Percentiles rank a stretch among this genome's conserved stretches.
phyloP scores from a whole-genome alignment of 1,140 invertebrate species.

The Aleiodes sp. region DNA sequence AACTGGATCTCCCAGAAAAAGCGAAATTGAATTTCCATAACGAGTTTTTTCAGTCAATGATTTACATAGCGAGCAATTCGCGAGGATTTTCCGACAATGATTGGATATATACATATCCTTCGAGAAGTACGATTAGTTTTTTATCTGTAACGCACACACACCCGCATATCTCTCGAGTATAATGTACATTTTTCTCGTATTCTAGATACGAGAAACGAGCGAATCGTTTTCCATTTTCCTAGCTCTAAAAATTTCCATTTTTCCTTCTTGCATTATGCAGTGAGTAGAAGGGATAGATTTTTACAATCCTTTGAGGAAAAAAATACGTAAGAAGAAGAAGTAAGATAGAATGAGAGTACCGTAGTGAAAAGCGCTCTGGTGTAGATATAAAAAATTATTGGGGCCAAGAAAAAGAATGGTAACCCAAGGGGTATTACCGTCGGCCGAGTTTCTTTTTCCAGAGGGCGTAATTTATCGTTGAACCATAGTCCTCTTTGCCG shows the following conservation, averaged over 20 bases:
- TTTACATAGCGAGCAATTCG: too few relatives aligned
- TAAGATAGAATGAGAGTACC: not conserved
- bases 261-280: slow-evolving; percentile 22
- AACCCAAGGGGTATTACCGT: not conserved
- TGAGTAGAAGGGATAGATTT: slow-evolving; percentile 9
- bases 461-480: slow-evolving; percentile 17
- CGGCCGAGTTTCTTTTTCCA: slow-evolving; percentile 11
- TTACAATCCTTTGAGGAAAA: slow-evolving; percentile 5
- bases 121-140: too few relatives aligned
- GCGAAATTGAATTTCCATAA: too few relatives aligned
- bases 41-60: too few relatives aligned
- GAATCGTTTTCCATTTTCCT: slow-evolving; percentile 22
- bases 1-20: too few relatives aligned
- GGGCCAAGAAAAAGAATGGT: not conserved
- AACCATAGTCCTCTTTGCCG: not conserved
- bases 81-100: too few relatives aligned
- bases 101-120: too few relatives aligned
- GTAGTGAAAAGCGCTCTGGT: not conserved
- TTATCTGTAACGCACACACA: not conserved
- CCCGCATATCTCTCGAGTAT: too few relatives aligned
- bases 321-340: not conserved
- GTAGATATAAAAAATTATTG: slow-evolving; percentile 14
- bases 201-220: not conserved
- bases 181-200: not conserved
- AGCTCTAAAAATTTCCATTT: slow-evolving; percentile 11